Evolutionary conservation across 2,888 invertebrate genomes (phyloP), one percentile per base, ranked within the genome.

Genomic region (Limnephilus auricula): DNA sequence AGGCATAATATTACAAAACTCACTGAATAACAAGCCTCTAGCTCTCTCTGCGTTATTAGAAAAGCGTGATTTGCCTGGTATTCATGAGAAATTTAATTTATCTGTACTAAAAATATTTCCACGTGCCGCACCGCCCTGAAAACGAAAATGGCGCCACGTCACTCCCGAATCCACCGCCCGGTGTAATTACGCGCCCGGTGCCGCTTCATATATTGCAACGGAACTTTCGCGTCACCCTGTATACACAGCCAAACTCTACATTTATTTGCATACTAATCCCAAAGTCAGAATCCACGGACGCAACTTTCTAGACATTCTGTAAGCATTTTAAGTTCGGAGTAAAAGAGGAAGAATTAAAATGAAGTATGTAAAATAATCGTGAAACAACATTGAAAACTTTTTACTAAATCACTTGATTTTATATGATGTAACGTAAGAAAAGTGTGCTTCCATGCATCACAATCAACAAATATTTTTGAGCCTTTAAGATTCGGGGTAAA

Each of bases 201-300:
- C 50, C 65, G 87, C 65, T 34, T 87, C 87, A 31, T 65, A 87
- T 87, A 87, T 87, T 87, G 87, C 65, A 65, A 25, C 31, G 31
- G 30, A 65, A 87, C 65, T 87, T 87, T 30, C 65, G 31, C 50
- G 87, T 32, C 87, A 87, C 32, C 18, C 50, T 87, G 87, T 50
- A 65, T 18, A 87, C 87, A 31, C 31, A 50, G 31, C 31, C 87
- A 50, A 87, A 87, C 87, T 87, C 87, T 4, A 30, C 87, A 87
- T 78, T 50, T 87, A 87, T 87, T 87, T 87, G 87, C 87, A 87
- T 50, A 65, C 87, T 87, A 87, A 87, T 65, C 87, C 65, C 12
- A 50, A 50, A 87, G n/a, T 31, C 87, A 31, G 30, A 50, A 65
- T 65, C 65, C 87, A 18, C 18, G 13, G 30, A 30, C 65, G 18